Conservation (phyloP, 2,888 invertebrate species). For the Tineola bisselliella region DNA sequence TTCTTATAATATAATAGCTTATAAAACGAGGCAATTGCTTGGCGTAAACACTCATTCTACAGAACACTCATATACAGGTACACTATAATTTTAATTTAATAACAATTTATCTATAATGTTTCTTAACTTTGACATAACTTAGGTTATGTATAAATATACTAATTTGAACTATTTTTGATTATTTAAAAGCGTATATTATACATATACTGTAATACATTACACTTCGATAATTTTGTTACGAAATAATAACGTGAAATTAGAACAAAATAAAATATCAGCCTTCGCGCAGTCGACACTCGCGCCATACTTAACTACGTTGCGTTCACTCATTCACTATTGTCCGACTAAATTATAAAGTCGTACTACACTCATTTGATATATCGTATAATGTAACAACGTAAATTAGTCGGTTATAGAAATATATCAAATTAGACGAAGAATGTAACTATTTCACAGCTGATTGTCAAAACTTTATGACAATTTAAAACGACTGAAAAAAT, state of each 20-base stretch:
- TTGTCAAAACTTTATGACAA: not conserved
- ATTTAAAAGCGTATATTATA: not conserved
- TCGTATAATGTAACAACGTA: not conserved
- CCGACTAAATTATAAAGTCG: not conserved
- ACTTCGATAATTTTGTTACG: not conserved
- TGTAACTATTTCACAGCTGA: slow-evolving; percentile 6
- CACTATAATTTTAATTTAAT: not conserved
- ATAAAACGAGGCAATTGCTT: slow-evolving; percentile 32
- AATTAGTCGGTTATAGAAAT: not conserved
- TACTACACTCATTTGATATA: not conserved
- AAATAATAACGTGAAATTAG: not conserved
- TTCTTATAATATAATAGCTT: slow-evolving; percentile 28
- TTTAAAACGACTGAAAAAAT: not conserved
- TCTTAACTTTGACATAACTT: not conserved
- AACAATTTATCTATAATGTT: not conserved
- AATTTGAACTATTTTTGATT: not conserved
- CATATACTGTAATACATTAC: not conserved
- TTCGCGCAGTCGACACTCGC: not conserved
- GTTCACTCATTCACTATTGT: not conserved
- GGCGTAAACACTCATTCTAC: slow-evolving; percentile 25
- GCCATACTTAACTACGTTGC: not conserved
- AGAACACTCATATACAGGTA: not conserved
- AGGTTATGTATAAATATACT: slow-evolving; percentile 3
- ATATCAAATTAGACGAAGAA: not conserved
- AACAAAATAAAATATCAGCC: not conserved